These are phyloP conservation scores for Neotoxoptera formosana DNA, from an alignment of 1,140 invertebrate species.

Conservation along the genomic window DNA sequence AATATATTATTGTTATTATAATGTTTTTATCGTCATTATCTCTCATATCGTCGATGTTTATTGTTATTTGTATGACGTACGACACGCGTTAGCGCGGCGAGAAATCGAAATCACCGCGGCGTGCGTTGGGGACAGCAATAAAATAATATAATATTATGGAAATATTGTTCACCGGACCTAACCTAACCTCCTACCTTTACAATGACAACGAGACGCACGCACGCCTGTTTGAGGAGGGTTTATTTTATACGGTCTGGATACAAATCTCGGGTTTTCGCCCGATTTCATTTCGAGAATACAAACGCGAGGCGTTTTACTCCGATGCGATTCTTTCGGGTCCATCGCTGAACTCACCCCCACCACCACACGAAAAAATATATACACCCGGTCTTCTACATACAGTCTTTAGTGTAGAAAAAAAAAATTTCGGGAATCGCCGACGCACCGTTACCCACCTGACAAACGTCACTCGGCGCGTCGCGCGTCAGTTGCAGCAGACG, in stretches of 20 bases:
- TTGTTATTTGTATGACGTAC: not conserved
- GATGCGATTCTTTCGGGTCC: not conserved
- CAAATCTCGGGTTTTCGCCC: not conserved
- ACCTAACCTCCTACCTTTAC: not conserved
- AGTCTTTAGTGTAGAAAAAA: no score
- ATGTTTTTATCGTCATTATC: constrained; percentile 12
- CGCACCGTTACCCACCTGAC: not conserved
- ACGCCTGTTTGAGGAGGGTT: not conserved
- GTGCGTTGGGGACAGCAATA: no score
- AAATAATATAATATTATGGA: not conserved
- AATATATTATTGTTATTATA: not conserved
- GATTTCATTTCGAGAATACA: not conserved
- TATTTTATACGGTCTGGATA: not conserved
- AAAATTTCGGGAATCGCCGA: not conserved
- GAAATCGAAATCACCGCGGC: not conserved
- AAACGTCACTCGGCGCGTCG: not conserved
- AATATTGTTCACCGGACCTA: not conserved
- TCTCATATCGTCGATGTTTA: not conserved
- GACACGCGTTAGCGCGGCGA: not conserved
- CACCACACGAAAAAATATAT: not conserved
- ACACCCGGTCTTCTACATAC: not conserved
- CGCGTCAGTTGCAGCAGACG: not conserved
- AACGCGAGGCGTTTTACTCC: not conserved
- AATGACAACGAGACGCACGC: not conserved
- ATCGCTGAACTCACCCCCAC: no score